phyloP scores from a whole-genome alignment of 2,113 vertebrate species.

The Tichodroma muraria region DNA sequence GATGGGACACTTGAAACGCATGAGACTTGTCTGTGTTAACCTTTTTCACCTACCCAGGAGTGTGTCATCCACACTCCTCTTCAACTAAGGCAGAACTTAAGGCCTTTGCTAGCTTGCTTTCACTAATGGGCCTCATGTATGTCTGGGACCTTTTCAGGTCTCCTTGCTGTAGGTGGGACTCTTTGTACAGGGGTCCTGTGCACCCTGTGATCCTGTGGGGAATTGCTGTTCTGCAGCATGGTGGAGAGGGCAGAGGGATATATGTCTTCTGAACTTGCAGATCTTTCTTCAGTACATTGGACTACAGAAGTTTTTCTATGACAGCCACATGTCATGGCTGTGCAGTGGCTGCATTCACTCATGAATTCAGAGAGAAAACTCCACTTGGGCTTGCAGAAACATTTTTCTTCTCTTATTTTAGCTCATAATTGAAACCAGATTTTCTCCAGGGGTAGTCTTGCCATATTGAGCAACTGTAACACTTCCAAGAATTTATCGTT shows the following conservation, averaged over 20 bases:
- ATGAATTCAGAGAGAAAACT: neutral
- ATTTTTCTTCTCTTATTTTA: neutral
- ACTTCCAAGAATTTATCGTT: neutral
- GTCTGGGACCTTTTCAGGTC: neutral
- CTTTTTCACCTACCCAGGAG: neutral
- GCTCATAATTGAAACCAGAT: neutral
- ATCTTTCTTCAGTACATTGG: neutral
- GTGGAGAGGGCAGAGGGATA: neutral
- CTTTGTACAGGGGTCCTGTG: neutral
- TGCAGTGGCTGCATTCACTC: neutral
- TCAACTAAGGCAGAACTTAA: neutral
- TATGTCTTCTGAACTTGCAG: neutral
- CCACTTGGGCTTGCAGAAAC: neutral
- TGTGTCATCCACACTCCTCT: neutral
- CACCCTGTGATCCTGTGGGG: too few relatives aligned
- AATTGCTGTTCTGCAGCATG: neutral
- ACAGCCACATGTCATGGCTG: neutral
- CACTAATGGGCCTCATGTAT: neutral
- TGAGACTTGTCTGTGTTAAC: neutral
- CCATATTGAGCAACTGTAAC: neutral
- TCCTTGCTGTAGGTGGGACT: neutral
- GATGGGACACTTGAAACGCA: rapidly evolving
- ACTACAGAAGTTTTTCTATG: neutral
- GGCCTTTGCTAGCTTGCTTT: neutral
- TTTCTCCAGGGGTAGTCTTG: neutral